phyloP scores from a whole-genome alignment of 2,113 vertebrate genomes.

The Cololabis saira region DNA sequence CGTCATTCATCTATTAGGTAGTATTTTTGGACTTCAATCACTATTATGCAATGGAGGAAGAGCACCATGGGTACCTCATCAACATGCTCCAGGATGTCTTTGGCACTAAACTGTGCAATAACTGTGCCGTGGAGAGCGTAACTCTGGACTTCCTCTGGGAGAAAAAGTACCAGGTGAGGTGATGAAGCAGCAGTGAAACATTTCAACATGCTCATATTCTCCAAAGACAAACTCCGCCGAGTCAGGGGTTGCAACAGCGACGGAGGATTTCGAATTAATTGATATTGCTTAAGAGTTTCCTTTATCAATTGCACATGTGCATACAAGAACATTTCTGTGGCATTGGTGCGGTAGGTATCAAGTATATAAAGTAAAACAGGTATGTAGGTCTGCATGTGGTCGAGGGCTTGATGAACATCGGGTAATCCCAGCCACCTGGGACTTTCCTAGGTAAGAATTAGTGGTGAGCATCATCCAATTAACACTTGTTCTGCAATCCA shows the following conservation, averaged over 20 bases:
- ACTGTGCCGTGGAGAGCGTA: conserved; percentile 86
- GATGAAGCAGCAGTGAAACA: neutral
- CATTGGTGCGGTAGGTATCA: too few species aligned
- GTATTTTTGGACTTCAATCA: conserved; percentile 98
- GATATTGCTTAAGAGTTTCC: too few species aligned
- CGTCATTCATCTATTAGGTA: conserved; percentile 73
- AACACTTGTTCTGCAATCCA: conserved; percentile 20
- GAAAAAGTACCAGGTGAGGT: conserved; percentile 87
- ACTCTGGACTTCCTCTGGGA: conserved; percentile 91
- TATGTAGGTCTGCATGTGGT: neutral
- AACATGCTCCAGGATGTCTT: conserved; percentile 88
- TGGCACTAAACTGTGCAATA: conserved; percentile 87
- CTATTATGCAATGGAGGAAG: conserved; percentile 93
- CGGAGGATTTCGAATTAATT: too few species aligned
- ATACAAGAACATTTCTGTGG: too few species aligned
- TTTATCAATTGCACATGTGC: too few species aligned
- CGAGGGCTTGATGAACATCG: neutral
- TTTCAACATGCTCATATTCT: neutral
- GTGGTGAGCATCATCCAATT: conserved; percentile 58
- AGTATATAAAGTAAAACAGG: conserved; percentile 3
- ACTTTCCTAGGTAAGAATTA: conserved; percentile 49
- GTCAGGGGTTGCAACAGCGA: too few species aligned
- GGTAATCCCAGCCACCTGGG: conserved; percentile 52
- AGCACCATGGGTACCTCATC: conserved; percentile 89
- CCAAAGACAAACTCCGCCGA: neutral